These are phyloP conservation scores for Malacoraja senta DNA, from an alignment of 2,797 vertebrate species.

Conservation along the genomic window DNA sequence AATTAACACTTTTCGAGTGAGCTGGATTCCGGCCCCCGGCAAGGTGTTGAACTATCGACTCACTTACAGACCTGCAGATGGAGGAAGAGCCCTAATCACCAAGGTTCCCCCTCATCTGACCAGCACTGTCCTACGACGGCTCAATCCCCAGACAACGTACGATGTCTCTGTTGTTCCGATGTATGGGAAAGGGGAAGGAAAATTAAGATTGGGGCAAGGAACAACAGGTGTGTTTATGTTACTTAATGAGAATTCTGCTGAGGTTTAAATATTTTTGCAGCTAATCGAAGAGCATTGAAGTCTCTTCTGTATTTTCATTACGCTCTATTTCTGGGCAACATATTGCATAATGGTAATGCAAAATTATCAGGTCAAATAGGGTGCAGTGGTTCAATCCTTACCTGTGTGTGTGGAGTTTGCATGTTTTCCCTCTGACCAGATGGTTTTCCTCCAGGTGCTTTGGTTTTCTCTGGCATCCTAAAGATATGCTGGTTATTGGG, in stretches of 20 bases:
- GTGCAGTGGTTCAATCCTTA: too few species aligned
- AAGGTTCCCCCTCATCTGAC: constrained; percentile 64
- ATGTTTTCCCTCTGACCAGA: too few species aligned
- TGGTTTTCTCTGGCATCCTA: too few species aligned
- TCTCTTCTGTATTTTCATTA: background rate
- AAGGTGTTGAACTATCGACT: constrained; percentile 75
- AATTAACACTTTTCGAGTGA: constrained; percentile 73
- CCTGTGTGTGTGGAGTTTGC: too few species aligned
- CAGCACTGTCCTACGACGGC: constrained; percentile 69
- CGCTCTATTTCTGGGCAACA: background rate
- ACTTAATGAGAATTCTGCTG: background rate
- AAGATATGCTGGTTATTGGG: too few species aligned
- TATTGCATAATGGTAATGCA: background rate
- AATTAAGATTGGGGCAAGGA: constrained; percentile 90
- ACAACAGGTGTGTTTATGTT: constrained; percentile 78
- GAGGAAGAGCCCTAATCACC: constrained; percentile 66
- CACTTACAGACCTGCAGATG: constrained; percentile 59
- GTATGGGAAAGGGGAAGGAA: constrained; percentile 83
- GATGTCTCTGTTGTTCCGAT: constrained; percentile 75
- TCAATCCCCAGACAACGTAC: constrained; percentile 75
- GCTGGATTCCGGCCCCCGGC: constrained; percentile 76
- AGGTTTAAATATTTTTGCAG: background rate
- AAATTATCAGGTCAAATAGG: background rate
- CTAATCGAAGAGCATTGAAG: background rate
- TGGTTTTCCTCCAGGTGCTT: too few species aligned